phyloP scores from a whole-genome alignment of 2,888 invertebrate genomes.

The Bhutanitis thaidina region DNA sequence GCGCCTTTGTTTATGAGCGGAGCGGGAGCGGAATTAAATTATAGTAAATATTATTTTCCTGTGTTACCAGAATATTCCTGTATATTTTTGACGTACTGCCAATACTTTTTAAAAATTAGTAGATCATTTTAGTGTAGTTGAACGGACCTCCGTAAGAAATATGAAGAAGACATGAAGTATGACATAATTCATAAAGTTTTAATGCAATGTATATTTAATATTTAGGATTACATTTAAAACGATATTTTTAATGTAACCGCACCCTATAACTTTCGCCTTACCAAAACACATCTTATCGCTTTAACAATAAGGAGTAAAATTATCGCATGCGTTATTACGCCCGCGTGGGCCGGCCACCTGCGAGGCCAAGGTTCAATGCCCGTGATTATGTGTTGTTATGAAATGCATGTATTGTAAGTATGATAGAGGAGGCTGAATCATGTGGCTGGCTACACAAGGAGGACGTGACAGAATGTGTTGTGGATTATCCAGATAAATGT shows the following conservation, averaged over 20 bases:
- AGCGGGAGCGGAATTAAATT: constrained; percentile 15
- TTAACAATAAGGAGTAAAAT: background rate
- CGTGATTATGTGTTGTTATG: constrained; percentile 12
- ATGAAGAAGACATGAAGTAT: too few relatives aligned
- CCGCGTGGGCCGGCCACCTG: constrained; percentile 23
- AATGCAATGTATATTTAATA: too few relatives aligned
- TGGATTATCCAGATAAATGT: too few relatives aligned
- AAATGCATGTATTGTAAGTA: background rate
- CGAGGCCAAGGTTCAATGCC: constrained; percentile 31
- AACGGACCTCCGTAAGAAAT: too few relatives aligned
- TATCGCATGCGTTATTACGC: background rate
- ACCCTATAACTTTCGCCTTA: constrained; percentile 6
- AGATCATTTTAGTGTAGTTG: too few relatives aligned
- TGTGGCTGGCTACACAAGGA: background rate
- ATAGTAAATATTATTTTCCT: background rate
- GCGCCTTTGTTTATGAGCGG: constrained; percentile 5
- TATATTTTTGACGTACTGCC: too few relatives aligned
- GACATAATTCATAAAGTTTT: too few relatives aligned
- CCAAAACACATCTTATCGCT: background rate
- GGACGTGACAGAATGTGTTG: too few relatives aligned
- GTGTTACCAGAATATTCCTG: too few relatives aligned
- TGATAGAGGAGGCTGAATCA: background rate
- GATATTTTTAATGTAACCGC: constrained; percentile 1
- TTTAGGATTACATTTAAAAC: too few relatives aligned
- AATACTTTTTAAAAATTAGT: too few relatives aligned